Percentiles rank a stretch among this genome's conserved stretches.
phyloP scores from a whole-genome alignment of 2,797 vertebrate genomes.

The Arnoldichthys spilopterus region DNA sequence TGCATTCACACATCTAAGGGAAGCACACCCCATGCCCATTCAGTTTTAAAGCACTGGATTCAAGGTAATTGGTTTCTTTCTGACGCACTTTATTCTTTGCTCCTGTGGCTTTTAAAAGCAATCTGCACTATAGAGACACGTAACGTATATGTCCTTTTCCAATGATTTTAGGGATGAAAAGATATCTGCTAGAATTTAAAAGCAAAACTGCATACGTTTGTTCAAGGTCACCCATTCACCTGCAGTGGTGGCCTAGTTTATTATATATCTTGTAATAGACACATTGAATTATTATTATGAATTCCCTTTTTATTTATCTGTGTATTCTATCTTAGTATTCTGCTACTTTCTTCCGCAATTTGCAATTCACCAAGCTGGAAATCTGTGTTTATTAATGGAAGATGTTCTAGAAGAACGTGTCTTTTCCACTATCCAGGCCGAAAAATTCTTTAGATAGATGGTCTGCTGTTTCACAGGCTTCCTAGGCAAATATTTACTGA shows the following conservation, averaged over 20 bases:
- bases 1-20: background rate
- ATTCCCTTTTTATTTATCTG: no score
- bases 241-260: background rate
- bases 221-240: background rate
- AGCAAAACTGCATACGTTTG: background rate
- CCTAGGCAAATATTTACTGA: no score
- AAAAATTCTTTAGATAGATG: no score
- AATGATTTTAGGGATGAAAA: background rate
- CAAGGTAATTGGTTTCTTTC: background rate
- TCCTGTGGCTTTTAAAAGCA: conserved; percentile 1
- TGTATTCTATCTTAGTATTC: no score
- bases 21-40: background rate
- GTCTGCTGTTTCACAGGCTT: no score
- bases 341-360: no score
- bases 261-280: background rate
- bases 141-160: background rate
- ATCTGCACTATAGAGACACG: background rate
- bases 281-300: background rate
- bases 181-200: background rate
- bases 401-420: no score
- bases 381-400: no score
- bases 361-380: no score
- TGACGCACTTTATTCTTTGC: conserved; percentile 2
- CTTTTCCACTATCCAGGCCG: no score
- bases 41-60: background rate